Percentiles rank a stretch among this genome's conserved stretches.
phyloP scores from a whole-genome alignment of 2,797 vertebrate species.

The Otolemur crassicaudatus region DNA sequence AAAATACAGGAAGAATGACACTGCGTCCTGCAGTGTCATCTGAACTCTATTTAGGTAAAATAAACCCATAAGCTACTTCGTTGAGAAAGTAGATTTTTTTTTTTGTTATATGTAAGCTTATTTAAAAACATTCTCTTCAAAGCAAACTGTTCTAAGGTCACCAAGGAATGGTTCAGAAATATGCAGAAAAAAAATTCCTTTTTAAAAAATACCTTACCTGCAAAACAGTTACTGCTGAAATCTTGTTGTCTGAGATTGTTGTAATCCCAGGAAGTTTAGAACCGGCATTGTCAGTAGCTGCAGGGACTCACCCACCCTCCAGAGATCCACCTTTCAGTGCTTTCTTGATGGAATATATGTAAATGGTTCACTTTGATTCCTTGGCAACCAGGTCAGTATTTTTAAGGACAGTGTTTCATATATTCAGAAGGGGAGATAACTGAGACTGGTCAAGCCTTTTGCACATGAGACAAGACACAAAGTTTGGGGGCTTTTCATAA shows the following conservation, averaged over 20 bases:
- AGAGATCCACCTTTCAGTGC: not conserved
- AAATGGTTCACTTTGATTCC: not conserved
- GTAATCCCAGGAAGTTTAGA: not conserved
- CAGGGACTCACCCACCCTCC: not conserved
- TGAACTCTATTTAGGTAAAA: not conserved
- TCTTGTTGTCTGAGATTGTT: not conserved
- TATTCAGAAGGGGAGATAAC: not conserved
- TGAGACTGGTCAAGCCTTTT: not conserved
- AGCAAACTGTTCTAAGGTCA: not conserved
- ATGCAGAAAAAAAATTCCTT: not conserved
- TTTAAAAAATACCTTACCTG: not conserved
- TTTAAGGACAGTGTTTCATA: not conserved
- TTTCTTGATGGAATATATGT: not conserved
- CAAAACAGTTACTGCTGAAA: not conserved
- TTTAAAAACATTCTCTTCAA: not conserved
- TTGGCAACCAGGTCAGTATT: not conserved
- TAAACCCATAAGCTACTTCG: not conserved
- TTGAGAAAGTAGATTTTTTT: not conserved
- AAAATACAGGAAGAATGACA: not conserved
- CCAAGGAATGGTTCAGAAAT: not conserved
- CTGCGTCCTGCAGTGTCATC: not conserved
- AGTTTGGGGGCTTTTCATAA: conserved; percentile 35
- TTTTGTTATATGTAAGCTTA: not conserved
- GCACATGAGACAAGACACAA: not conserved
- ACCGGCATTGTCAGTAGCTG: rapidly evolving